Percentiles rank a stretch among this genome's conserved stretches.
Conservation (phyloP, 1,140 invertebrate species). For the Trichonephila inaurata region DNA sequence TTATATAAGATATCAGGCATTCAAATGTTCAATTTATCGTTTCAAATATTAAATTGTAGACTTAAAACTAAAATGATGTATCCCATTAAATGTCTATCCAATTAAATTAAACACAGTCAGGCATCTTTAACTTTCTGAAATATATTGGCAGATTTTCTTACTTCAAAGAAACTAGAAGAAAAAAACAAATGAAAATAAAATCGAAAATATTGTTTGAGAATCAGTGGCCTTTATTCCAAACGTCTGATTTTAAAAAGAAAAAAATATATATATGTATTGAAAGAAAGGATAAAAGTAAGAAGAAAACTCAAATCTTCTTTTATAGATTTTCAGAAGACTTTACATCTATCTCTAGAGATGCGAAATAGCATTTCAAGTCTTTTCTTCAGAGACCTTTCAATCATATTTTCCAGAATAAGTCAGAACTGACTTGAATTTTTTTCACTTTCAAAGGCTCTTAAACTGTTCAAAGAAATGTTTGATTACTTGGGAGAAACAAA, state of each 20-base stretch:
- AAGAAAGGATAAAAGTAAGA: neutral
- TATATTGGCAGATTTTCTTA: no score
- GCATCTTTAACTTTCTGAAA: no score
- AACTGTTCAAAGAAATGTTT: no score
- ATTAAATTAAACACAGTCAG: no score
- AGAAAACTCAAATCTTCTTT: neutral
- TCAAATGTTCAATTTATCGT: no score
- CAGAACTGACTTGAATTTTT: constrained; percentile 20
- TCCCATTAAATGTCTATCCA: no score
- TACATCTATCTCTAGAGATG: neutral
- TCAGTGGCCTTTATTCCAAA: neutral
- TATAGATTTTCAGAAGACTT: neutral
- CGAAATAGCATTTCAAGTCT: constrained; percentile 2
- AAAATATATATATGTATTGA: neutral
- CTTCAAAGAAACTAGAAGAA: no score
- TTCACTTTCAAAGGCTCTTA: neutral
- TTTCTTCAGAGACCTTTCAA: neutral
- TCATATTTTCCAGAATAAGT: neutral
- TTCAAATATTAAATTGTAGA: no score
- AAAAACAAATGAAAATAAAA: neutral
- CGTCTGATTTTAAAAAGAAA: neutral
- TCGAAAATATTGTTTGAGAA: neutral
- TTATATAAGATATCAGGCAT: no score
- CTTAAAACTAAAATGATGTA: no score
- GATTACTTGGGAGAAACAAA: no score